Evolutionary conservation across 2,888 invertebrate species (phyloP), one percentile per base, ranked within the genome.

Genomic region (Drosophila cognata): DNA sequence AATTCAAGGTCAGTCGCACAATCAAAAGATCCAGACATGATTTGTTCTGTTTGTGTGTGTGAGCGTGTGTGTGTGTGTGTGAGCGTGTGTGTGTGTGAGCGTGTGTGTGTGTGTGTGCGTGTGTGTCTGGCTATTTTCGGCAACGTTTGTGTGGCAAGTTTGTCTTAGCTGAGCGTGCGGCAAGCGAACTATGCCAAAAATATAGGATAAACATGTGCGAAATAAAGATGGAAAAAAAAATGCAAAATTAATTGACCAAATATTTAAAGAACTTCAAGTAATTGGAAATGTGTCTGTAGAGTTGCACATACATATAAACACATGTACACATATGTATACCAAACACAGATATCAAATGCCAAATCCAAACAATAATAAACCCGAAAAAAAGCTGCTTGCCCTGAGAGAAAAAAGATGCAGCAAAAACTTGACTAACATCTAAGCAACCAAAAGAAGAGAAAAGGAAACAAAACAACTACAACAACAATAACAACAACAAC

Each of bases 1-100:
- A 85, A 85, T 85, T 85, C 88, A 85, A 88, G 85, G 85, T 85
- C 85, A 80, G 74, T 68, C 71, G 63, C 75, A 85, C 82, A 85
- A 85, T 85, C 56, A 56, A 83, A 88, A 88, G 74, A 74, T 81
- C 86, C 88, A 85, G 88, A 88, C 84, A 73, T 72, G 73, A 79
- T 78, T 78, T 78, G 46, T 50, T 31, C 13, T 36, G 41, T 16
- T 29, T 36, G 28, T 58, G 1, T 43, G 18, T n/a, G 8, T 58
- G 35, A 25, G 16, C 46, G 50, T 65, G 52, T 64, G 16, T 41
- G 28, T 46, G 33, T 68, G 28, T 61, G 33, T 75, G 38, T 64
- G n/a, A n/a, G 77, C 35, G 43, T 51, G 68, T 80, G 13, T 50
- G 51, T 65, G 18, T n/a, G 8, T 58, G 35, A 25, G 16, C 46